Evolutionary conservation across 2,113 vertebrate genomes (phyloP).

Genomic region (Ariopsis seemanni): DNA sequence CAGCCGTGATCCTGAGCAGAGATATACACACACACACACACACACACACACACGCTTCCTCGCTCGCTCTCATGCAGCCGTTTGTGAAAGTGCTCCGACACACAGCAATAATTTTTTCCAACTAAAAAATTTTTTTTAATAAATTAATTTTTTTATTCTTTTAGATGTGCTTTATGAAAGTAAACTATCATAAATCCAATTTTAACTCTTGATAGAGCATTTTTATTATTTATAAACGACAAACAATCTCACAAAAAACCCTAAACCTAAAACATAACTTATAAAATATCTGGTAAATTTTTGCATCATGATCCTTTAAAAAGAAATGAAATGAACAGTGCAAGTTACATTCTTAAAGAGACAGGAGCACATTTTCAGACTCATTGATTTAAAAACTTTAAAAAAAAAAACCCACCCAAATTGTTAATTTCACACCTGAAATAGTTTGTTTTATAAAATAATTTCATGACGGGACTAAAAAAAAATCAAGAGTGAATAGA

Average conservation of each 20-base stretch:
- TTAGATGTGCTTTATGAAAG: neutral
- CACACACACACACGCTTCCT: neutral
- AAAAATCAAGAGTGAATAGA: neutral
- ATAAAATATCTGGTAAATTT: neutral
- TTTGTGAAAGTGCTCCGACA: neutral
- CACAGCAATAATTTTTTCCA: neutral
- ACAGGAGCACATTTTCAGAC: neutral
- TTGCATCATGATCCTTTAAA: neutral
- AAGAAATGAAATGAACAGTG: neutral
- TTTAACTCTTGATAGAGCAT: neutral
- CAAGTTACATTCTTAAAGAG: neutral
- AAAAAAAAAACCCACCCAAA: no score
- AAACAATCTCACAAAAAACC: neutral
- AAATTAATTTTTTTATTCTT: neutral
- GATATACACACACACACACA: neutral
- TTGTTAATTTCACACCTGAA: neutral
- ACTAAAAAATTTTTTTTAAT: neutral
- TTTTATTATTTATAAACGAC: neutral
- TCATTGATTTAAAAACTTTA: no score
- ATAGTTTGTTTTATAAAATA: neutral
- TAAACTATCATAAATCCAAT: neutral
- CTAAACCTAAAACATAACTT: neutral
- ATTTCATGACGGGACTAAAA: neutral
- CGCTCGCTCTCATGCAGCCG: neutral
- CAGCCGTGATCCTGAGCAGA: slow-evolving; percentile 12